Conservation (phyloP, 2,113 vertebrate genomes). For the Neopipo cinnamomea region DNA sequence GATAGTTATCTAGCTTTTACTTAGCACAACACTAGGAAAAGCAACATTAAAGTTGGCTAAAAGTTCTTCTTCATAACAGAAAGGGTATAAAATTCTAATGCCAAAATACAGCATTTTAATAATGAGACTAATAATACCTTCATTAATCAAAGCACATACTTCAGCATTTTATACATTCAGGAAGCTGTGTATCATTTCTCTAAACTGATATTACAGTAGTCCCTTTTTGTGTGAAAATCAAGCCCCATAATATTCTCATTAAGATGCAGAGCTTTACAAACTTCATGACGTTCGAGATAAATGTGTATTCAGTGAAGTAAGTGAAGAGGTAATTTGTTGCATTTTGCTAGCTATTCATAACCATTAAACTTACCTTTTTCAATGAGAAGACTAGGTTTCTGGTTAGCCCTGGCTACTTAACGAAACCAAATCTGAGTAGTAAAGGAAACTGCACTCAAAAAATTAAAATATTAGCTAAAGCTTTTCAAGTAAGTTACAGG, state of each 20-base stretch:
- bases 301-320: background rate
- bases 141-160: background rate
- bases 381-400: background rate
- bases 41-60: background rate
- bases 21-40: background rate
- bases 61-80: background rate
- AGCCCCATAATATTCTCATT: background rate
- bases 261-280: background rate
- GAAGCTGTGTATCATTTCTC: background rate
- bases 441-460: background rate
- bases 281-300: background rate
- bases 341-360: background rate
- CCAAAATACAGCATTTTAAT: background rate
- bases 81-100: background rate
- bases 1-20: background rate
- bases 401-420: background rate
- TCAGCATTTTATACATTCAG: background rate
- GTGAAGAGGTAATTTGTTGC: background rate
- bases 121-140: background rate
- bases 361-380: background rate
- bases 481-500: background rate
- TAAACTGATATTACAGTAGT: background rate
- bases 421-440: background rate
- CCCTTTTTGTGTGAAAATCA: background rate
- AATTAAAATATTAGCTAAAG: background rate